Percentiles rank a stretch among this genome's conserved stretches.
Evolutionary conservation across 2,797 vertebrate genomes (phyloP).

Genomic region (Lepidocolaptes lacrymiger): DNA sequence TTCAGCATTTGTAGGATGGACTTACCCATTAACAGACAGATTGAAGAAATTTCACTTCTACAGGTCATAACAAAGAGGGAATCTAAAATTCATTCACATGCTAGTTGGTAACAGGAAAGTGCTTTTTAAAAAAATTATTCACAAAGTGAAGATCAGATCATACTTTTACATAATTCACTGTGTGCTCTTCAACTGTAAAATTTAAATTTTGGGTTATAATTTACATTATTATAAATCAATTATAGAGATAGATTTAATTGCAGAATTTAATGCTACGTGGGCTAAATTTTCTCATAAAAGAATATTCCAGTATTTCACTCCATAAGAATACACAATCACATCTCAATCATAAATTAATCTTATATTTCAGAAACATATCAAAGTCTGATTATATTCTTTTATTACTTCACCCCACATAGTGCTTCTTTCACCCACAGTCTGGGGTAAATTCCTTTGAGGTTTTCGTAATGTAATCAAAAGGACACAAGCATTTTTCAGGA

Average conservation of each 20-base stretch:
- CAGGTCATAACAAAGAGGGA: constrained; percentile 70
- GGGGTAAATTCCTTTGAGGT: constrained; percentile 15
- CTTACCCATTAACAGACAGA: constrained; percentile 68
- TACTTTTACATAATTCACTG: constrained; percentile 68
- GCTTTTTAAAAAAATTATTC: constrained; percentile 72
- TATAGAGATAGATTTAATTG: constrained; percentile 53
- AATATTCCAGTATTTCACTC: constrained; percentile 55
- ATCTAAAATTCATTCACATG: constrained; percentile 77
- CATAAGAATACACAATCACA: constrained; percentile 56
- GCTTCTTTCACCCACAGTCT: constrained; percentile 16
- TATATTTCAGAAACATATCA: constrained; percentile 49
- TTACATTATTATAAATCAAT: constrained; percentile 55
- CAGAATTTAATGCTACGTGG: constrained; percentile 49
- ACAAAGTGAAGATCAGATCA: constrained; percentile 64
- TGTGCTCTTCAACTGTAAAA: constrained; percentile 76
- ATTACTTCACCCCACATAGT: constrained; percentile 12
- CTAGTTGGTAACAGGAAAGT: constrained; percentile 77
- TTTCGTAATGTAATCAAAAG: not conserved
- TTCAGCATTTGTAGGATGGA: constrained; percentile 71
- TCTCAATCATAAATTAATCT: constrained; percentile 42
- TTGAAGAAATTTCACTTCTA: constrained; percentile 74
- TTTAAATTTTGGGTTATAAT: constrained; percentile 52
- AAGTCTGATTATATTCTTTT: not conserved
- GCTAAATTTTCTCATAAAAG: constrained; percentile 64
- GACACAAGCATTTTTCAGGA: constrained; percentile 3